Percentiles rank a stretch among this genome's conserved stretches.
Evolutionary conservation across 1,140 invertebrate genomes (phyloP).

Genomic region (Nasonia vitripennis): DNA sequence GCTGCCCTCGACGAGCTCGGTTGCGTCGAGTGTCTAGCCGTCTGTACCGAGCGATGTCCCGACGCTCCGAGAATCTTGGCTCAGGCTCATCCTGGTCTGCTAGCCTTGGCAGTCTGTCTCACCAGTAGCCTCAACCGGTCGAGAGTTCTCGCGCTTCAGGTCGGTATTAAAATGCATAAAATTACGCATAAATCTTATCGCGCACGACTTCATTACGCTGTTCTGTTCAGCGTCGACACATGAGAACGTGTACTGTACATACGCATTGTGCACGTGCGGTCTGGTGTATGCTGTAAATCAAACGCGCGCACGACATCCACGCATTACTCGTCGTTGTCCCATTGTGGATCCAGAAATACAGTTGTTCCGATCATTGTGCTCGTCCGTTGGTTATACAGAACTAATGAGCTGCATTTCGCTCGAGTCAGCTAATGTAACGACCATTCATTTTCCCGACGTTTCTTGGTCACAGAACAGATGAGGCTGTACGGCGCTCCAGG

Average conservation of each 20-base stretch:
- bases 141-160: conserved; percentile 88
- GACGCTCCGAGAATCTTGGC: conserved; percentile 85
- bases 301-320: neutral
- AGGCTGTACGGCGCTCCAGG: neutral
- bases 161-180: conserved; percentile 62
- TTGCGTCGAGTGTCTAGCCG: conserved; percentile 90
- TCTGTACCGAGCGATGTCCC: conserved; percentile 84
- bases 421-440: conserved; percentile 25
- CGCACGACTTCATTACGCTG: neutral
- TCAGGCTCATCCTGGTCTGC: conserved; percentile 86
- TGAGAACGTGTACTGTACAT: neutral
- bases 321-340: neutral
- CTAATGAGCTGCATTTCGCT: neutral
- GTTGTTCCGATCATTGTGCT: neutral
- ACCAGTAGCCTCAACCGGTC: conserved; percentile 91
- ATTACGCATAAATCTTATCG: too few relatives aligned
- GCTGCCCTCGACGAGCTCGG: conserved; percentile 91
- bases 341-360: neutral
- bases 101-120: conserved; percentile 90
- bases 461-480: conserved; percentile 1
- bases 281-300: neutral
- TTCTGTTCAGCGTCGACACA: neutral
- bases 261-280: neutral
- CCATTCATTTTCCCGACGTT: neutral
- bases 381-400: neutral